phyloP scores from a whole-genome alignment of 1,140 invertebrate species.

The Saccostrea cuccullata region DNA sequence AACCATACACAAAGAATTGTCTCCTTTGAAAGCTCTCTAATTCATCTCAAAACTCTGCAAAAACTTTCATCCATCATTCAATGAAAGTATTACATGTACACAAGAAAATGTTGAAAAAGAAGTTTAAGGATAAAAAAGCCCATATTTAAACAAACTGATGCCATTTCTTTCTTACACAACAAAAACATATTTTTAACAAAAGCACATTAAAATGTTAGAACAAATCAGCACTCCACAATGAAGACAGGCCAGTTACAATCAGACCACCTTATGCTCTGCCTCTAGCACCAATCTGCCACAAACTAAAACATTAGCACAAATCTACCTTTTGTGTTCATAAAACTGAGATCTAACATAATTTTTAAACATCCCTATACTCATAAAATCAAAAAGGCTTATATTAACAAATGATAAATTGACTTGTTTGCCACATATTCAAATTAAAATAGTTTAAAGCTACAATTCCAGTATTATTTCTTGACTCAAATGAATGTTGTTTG shows the following conservation, averaged over 20 bases:
- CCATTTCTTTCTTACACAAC: slow-evolving; percentile 12
- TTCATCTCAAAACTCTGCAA: neutral
- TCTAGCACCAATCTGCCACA: slow-evolving; percentile 12
- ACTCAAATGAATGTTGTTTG: neutral
- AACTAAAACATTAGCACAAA: neutral
- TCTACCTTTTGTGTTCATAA: neutral
- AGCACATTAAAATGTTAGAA: neutral
- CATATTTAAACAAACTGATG: neutral
- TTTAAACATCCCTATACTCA: neutral
- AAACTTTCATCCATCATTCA: neutral
- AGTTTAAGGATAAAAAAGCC: neutral
- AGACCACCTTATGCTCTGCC: neutral
- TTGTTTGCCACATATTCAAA: neutral
- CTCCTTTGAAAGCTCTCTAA: neutral
- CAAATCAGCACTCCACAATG: neutral
- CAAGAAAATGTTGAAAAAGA: too few relatives aligned
- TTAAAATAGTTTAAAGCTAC: neutral
- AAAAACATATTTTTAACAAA: neutral
- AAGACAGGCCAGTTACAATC: neutral
- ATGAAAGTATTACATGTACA: neutral
- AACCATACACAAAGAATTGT: neutral
- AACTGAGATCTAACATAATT: neutral
- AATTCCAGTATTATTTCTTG: neutral
- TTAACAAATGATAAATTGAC: neutral
- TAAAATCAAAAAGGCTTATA: neutral